Base-by-base conservation (phyloP, 2,888 invertebrate species). In the Calameuta filiformis region DNA sequence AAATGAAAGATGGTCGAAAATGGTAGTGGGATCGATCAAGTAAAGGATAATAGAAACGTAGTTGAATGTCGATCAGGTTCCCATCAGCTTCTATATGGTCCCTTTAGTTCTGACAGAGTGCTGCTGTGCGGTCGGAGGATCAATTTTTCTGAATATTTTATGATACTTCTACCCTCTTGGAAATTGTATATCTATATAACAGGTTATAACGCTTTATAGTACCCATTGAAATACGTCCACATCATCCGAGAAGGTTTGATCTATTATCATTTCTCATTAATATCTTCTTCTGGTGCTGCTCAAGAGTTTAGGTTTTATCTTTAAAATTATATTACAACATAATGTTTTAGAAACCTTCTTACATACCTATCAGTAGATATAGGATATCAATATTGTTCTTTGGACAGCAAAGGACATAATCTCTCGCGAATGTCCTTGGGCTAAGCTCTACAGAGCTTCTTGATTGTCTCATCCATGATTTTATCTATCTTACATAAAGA, bases 101-200 rank as follows among this genome's bases (percentile, higher is more conserved):
- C 56, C 56, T 56, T 15, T 56, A 56, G 56, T 23, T 56, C 56
- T 56, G 56, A 56, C 56, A 23, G 56, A 56, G 56, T 56, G 56
- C 56, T 56, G 56, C 56, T 56, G 56, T 71, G 31, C 12, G 71
- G 71, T 34, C 31, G 71, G 33, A 76, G 79, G 81, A 84, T 89
- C 89, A 89, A 89, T 89, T 89, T 80, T 82, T 76, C 74, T 89
- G 89, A 89, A 89, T 89, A 89, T 89, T 89, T 89, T 81, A 89
- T 87, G 76, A 81, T 79, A 80, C 84, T 85, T 83, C 83, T 85
- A 80, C 82, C 83, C 84, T 83, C 83, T 80, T 23, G 56, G 23
- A 23, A 56, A 9, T 23, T 23, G 9, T 56, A 56, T 56, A 56
- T 23, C 56, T 56, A 56, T 56, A 56, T 9, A 56, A 56, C 23